Base-by-base conservation (phyloP, 2,888 invertebrate species). In the Drosophila meridiana region DNA sequence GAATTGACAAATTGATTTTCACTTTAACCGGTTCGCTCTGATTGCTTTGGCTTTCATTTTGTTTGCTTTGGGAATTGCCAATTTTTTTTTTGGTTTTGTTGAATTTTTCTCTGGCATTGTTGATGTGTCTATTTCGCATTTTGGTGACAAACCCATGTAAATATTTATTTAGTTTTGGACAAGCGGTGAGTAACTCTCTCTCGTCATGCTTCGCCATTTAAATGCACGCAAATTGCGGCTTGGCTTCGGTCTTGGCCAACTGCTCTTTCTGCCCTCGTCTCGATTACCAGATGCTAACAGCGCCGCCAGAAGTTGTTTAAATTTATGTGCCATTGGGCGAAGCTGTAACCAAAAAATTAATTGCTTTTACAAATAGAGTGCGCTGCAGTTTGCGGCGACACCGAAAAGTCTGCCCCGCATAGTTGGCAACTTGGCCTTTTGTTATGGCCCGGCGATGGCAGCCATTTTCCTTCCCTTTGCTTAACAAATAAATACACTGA, bases 341-440 rank as follows among this genome's bases (percentile, higher is more conserved):
- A 45, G 56, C 65, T 59, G 62, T 76, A 69, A 73, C 69, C 60
- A 70, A 66, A 76, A 82, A 76, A 73, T 83, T 90, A 91, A 91
- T 91, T 91, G 91, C 89, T 90, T 89, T 89, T 82, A 75, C 82
- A 90, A 91, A 91, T 87, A 77, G 87, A 85, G 82, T 89, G 20
- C 76, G 73, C 64, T 73, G 83, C 81, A 74, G 78, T 75, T 78
- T 77, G 68, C 55, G 56, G 59, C 71, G 63, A 80, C 71, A 75
- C 58, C 72, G 80, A 85, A 85, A 78, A 76, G 79, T 69, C 76
- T 78, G 82, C 64, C 78, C 65, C 66, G 61, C 48, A 56, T 59
- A 69, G 80, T 70, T 72, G 67, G 63, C 63, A 73, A 73, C 85
- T 82, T 84, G 82, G 77, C 86, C 72, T 81, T 83, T 87, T 83